Evolutionary conservation across 1,140 invertebrate species (phyloP), one percentile per base, ranked within the genome.

Genomic region (Hermetia illucens): DNA sequence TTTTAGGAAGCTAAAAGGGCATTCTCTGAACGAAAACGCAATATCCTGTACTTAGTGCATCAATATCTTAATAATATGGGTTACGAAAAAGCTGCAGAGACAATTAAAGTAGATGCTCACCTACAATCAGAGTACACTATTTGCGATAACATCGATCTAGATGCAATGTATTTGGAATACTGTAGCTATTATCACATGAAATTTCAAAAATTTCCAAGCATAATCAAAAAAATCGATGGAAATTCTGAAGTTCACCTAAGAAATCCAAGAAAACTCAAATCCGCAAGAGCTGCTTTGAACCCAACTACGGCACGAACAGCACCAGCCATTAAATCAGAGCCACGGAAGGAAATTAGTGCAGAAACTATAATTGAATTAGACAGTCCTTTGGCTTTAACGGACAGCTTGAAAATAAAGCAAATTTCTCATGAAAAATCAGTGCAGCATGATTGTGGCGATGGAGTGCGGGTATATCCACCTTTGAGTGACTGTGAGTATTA

Each of bases 101-200:
- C 59, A 2, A 61, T 88, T 25, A 58, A 62, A 12, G 61, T 62
- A 13, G 88, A 92, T 62, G 81, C 82, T 1, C 66, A 74, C 15
- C 63, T 89, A 17, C 51, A 69, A 2, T 58, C 70, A 1, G 70
- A 77, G 25, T 79, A 77, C 61, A 66, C 76, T 50, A 69, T 93
- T 1, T 94, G 90, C 62, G 90, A 95, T 48, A 94, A 94, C 47
- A 76, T 94, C 38, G 85, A 93, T 54, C 62, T 95, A 43, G 77
- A 84, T 37, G 81, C 78, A 13, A 82, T 96, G 40, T 61, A 94
- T 31, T 72, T 86, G 63, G 88, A 94, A 46, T 95, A 85, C 58
- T 81, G 81, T 44, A 79, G 79, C 35, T 94, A 85, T 65, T 90
- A 88, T 59, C 74, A 76, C 46, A 64, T 83, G 15, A 77, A 85